Percentiles rank a stretch among this genome's conserved stretches.
These are phyloP conservation scores for Conger conger DNA, from an alignment of 2,113 vertebrate species.

Conservation along the genomic window DNA sequence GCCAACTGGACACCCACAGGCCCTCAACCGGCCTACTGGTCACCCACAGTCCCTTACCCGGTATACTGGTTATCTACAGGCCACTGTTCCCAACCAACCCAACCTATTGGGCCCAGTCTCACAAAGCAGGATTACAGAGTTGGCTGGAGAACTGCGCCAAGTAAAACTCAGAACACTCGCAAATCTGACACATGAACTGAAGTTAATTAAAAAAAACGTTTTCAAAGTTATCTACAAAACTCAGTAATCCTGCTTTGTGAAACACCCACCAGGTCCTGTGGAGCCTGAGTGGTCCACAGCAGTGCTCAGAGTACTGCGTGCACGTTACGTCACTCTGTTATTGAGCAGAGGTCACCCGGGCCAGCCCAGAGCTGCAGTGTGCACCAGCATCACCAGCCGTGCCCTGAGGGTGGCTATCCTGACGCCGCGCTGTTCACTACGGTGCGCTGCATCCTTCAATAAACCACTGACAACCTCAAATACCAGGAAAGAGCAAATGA, in stretches of 20 bases:
- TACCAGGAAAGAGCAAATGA: background rate
- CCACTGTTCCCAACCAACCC: too few species aligned
- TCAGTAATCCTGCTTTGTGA: too few species aligned
- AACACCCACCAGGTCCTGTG: background rate
- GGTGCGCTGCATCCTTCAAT: background rate
- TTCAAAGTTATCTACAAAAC: too few species aligned
- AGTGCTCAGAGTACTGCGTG: too few species aligned
- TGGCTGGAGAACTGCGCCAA: too few species aligned
- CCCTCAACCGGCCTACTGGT: too few species aligned
- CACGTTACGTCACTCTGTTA: background rate
- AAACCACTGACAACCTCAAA: background rate
- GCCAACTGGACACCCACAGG: background rate
- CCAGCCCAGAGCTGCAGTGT: background rate
- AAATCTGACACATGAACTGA: too few species aligned
- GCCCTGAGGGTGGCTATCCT: background rate
- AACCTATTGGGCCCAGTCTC: too few species aligned
- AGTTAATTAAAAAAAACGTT: too few species aligned
- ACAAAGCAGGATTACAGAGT: too few species aligned
- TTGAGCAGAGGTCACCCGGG: background rate
- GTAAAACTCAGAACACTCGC: too few species aligned
- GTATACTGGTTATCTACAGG: background rate
- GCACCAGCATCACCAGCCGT: background rate
- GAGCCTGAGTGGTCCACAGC: background rate
- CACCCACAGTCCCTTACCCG: too few species aligned
- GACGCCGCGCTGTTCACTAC: background rate